phyloP scores from a whole-genome alignment of 2,888 invertebrate species.

The Platycheirus albimanus region DNA sequence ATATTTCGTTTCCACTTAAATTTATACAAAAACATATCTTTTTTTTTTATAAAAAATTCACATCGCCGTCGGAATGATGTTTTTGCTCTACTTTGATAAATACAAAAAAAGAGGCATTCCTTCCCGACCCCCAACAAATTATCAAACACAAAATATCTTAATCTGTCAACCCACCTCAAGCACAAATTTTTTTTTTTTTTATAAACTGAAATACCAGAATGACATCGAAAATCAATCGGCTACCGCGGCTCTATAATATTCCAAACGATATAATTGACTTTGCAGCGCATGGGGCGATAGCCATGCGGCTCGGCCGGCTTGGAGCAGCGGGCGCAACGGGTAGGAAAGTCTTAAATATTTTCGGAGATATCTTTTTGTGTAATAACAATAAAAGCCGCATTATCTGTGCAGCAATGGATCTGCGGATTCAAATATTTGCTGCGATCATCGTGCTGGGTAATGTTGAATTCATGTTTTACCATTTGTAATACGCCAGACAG shows the following conservation, averaged over 20 bases:
- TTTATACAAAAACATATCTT: no score
- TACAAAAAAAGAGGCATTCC: neutral
- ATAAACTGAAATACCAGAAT: conserved; percentile 16
- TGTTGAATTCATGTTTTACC: conserved; percentile 75
- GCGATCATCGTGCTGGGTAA: conserved; percentile 48
- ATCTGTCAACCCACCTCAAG: conserved; percentile 62
- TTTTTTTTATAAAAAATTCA: no score
- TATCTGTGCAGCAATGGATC: conserved; percentile 56
- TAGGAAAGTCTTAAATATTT: conserved; percentile 6
- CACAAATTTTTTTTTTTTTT: conserved; percentile 1
- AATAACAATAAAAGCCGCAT: conserved; percentile 65
- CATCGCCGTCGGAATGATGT: conserved; percentile 1
- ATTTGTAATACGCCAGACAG: conserved; percentile 75
- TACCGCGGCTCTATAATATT: conserved; percentile 37
- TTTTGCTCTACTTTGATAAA: conserved; percentile 40
- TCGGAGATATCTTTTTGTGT: conserved; percentile 21
- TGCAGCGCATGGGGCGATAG: neutral
- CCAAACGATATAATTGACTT: conserved; percentile 49
- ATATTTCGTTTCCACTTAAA: no score
- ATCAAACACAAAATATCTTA: conserved; percentile 42
- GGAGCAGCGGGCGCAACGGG: no score
- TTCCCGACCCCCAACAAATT: neutral
- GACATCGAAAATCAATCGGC: conserved; percentile 66
- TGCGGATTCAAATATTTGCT: conserved; percentile 46
- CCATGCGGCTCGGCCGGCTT: no score